Percentiles rank a stretch among this genome's conserved stretches.
Evolutionary conservation across 1,140 invertebrate genomes (phyloP).

Genomic region (Centruroides vittatus): DNA sequence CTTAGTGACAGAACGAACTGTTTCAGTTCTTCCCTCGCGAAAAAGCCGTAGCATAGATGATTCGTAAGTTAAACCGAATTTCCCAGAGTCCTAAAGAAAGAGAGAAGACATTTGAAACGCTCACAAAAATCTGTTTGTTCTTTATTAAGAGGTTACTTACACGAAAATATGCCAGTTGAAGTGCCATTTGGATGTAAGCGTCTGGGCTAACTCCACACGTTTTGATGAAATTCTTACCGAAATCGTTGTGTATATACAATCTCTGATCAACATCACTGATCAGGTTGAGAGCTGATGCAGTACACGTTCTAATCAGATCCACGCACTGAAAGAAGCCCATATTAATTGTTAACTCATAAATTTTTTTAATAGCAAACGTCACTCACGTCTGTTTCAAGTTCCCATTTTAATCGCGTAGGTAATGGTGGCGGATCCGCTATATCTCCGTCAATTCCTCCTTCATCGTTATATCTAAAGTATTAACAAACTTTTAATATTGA

Average conservation of each 20-base stretch:
- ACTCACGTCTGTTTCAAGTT: constrained; percentile 40
- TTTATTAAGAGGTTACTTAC: constrained; percentile 26
- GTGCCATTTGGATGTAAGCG: constrained; percentile 88
- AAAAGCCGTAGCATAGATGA: constrained; percentile 95
- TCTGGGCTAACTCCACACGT: constrained; percentile 78
- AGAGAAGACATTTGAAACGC: neutral
- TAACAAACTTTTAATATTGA: no score
- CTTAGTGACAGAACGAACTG: constrained; percentile 85
- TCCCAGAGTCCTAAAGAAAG: constrained; percentile 47
- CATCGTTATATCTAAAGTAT: constrained; percentile 18
- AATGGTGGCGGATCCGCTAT: constrained; percentile 56
- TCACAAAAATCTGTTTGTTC: neutral
- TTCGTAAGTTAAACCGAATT: constrained; percentile 92
- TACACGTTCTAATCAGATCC: constrained; percentile 42
- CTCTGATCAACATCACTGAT: constrained; percentile 71
- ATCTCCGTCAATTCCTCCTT: constrained; percentile 30
- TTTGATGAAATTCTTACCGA: constrained; percentile 95
- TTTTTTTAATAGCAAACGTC: neutral
- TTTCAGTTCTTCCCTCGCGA: constrained; percentile 93
- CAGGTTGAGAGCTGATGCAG: constrained; percentile 36
- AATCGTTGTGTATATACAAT: constrained; percentile 63
- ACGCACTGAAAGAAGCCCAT: constrained; percentile 30
- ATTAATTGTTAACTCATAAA: neutral
- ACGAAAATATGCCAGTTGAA: constrained; percentile 83
- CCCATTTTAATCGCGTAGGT: constrained; percentile 79